A percentile compares a stretch with the other conserved stretches of the same genome.
These are phyloP conservation scores for Zaprionus obscuricornis DNA, from an alignment of 2,888 invertebrate genomes.

Conservation along the genomic window DNA sequence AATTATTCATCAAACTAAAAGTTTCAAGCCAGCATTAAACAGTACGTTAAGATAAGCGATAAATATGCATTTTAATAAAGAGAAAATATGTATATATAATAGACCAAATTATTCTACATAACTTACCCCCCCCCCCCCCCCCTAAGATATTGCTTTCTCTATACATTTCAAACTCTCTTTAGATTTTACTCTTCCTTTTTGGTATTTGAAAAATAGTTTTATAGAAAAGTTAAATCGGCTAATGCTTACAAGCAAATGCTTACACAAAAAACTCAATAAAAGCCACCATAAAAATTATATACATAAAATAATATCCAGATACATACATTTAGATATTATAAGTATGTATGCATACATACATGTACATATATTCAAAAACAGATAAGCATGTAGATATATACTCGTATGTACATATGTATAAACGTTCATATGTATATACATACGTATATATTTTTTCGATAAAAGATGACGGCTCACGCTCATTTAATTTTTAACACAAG, in stretches of 20 bases:
- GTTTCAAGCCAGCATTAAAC: no score
- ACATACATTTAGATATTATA: no score
- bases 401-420: no score
- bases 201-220: conserved; percentile 50
- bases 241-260: conserved; percentile 1
- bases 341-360: not conserved
- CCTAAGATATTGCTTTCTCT: not conserved
- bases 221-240: conserved; percentile 32
- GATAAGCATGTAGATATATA: not conserved
- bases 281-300: conserved; percentile 27
- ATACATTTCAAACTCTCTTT: not conserved
- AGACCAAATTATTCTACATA: no score
- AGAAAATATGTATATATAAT: no score
- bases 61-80: no score
- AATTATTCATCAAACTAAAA: no score
- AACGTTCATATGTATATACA: no score
- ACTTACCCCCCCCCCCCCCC: not conserved
- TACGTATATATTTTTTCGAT: conserved; percentile 6
- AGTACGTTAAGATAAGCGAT: no score
- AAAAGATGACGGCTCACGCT: conserved; percentile 31
- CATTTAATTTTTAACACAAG: conserved; percentile 55
- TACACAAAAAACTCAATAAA: conserved; percentile 23
- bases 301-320: no score
- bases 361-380: not conserved
- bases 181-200: conserved; percentile 28